phyloP scores from a whole-genome alignment of 1,140 invertebrate genomes.

The Diorhabda sublineata region DNA sequence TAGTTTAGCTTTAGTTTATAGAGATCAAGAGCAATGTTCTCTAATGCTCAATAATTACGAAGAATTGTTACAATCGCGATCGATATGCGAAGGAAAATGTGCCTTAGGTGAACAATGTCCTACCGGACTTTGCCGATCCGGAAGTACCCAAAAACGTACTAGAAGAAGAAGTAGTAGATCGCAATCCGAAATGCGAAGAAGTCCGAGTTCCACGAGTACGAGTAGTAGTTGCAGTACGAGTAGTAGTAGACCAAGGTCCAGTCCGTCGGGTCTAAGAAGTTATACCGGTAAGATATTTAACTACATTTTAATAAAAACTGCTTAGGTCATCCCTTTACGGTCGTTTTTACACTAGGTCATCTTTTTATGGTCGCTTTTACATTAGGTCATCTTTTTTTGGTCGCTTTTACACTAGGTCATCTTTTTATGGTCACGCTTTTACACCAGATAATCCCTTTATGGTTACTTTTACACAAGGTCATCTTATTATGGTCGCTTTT shows the following conservation, averaged over 20 bases:
- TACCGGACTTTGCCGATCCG: conserved; percentile 61
- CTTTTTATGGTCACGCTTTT: too few species aligned
- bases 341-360: too few species aligned
- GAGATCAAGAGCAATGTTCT: conserved; percentile 72
- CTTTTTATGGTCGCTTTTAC: too few species aligned
- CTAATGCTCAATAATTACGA: conserved; percentile 77
- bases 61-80: conserved; percentile 66
- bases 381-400: too few species aligned
- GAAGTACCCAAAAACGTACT: conserved; percentile 51
- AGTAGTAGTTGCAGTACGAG: conserved; percentile 57
- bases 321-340: too few species aligned
- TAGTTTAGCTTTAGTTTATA: conserved; percentile 65
- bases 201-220: conserved; percentile 52
- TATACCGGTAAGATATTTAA: conserved; percentile 57
- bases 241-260: conserved; percentile 60
- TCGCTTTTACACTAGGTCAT: too few species aligned
- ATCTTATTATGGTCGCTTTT: too few species aligned
- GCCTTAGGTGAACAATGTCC: conserved; percentile 78
- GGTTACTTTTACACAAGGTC: too few species aligned
- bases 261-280: conserved; percentile 67
- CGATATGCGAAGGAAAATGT: conserved; percentile 83
- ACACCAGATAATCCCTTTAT: too few species aligned
- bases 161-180: conserved; percentile 47
- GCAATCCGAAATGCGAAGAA: conserved; percentile 40
- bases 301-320: neutral